These are phyloP conservation scores for Mus musculus DNA, from an alignment of 2,113 vertebrate genomes.

Conservation along the genomic window GRCm39 chrX:98937501-98938000, in stretches of 20 bases:
- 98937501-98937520: slow-evolving; percentile 52
- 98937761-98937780: neutral
- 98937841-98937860: neutral
- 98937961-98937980: neutral
- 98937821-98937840: neutral
- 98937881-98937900: neutral
- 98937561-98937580: slow-evolving; percentile 11
- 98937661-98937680: slow-evolving; percentile 47
- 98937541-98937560: neutral
- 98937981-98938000: slow-evolving; percentile 29
- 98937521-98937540: neutral
- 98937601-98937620: slow-evolving; percentile 3
- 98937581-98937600: slow-evolving; percentile 11
- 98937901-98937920: neutral
- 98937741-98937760: neutral
- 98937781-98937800: neutral
- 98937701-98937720: slow-evolving; percentile 10
- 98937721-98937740: neutral
- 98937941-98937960: neutral
- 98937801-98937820: neutral
- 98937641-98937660: neutral
- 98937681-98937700: neutral
- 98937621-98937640: slow-evolving; percentile 11
- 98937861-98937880: neutral
- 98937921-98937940: neutral